phyloP scores from a whole-genome alignment of 2,113 vertebrate genomes.

The Vulpes lagopus region DNA sequence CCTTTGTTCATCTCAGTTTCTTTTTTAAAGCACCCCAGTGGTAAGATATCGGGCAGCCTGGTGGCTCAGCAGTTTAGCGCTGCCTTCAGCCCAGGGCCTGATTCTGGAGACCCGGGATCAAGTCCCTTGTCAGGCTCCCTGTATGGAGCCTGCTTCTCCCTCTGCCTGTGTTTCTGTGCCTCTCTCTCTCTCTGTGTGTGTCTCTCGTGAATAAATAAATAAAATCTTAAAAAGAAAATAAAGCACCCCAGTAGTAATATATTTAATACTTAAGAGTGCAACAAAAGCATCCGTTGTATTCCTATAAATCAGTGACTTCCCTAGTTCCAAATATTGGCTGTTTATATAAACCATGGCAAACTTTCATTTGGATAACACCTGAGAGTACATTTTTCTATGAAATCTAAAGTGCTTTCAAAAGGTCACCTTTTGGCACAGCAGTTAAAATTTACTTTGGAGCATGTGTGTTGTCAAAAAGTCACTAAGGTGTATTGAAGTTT shows the following conservation, averaged over 20 bases:
- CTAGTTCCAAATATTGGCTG: conserved; percentile 6
- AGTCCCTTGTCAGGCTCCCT: too few relatives aligned
- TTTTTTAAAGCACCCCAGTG: neutral
- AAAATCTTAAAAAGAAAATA: too few relatives aligned
- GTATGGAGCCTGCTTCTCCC: too few relatives aligned
- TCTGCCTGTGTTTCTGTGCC: too few relatives aligned
- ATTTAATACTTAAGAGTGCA: neutral
- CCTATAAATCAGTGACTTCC: neutral
- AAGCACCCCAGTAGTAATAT: neutral
- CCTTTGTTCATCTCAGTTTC: neutral
- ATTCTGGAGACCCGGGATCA: too few relatives aligned
- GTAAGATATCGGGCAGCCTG: too few relatives aligned
- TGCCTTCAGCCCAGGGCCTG: too few relatives aligned
- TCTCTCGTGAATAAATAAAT: too few relatives aligned
- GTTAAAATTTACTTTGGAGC: neutral
- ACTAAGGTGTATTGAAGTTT: neutral
- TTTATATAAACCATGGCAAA: neutral
- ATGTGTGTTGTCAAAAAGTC: neutral
- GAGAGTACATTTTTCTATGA: conserved; percentile 2
- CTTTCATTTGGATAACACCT: conserved; percentile 19
- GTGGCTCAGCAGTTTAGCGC: too few relatives aligned
- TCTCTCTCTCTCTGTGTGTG: too few relatives aligned
- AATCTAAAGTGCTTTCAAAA: conserved; percentile 24
- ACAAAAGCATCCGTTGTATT: neutral
- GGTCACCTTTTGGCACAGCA: neutral